Percentiles rank a stretch among this genome's conserved stretches.
These are phyloP conservation scores for Geotrupes spiniger DNA, from an alignment of 2,888 invertebrate species.

Conservation along the genomic window DNA sequence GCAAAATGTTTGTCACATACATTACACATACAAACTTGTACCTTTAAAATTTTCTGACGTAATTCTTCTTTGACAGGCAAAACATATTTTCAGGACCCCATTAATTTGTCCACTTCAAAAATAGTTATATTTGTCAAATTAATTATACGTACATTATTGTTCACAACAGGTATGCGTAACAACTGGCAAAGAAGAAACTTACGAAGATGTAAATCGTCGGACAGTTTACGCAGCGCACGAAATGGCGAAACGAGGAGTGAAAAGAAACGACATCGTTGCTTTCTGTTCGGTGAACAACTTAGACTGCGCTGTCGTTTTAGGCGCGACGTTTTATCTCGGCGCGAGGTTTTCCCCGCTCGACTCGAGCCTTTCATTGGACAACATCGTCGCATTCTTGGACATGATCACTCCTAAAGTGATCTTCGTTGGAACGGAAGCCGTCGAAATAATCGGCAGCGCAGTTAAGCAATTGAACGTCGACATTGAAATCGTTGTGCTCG, in stretches of 20 bases:
- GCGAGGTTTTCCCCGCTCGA: slow-evolving; percentile 38
- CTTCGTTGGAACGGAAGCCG: slow-evolving; percentile 35
- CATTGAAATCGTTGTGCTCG: slow-evolving; percentile 21
- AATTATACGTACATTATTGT: too few relatives aligned
- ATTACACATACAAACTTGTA: too few relatives aligned
- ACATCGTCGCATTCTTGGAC: slow-evolving; percentile 34
- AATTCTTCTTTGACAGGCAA: too few relatives aligned
- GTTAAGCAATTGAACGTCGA: slow-evolving; percentile 19
- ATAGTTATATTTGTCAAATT: too few relatives aligned
- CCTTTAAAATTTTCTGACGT: too few relatives aligned
- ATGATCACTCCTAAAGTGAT: slow-evolving; percentile 38
- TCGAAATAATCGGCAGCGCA: slow-evolving; percentile 33
- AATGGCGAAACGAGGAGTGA: slow-evolving; percentile 13
- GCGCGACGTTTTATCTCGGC: slow-evolving; percentile 52
- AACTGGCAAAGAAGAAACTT: slow-evolving; percentile 12
- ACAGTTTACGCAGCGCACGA: slow-evolving; percentile 10
- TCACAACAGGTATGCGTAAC: slow-evolving; percentile 6
- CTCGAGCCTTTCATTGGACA: slow-evolving; percentile 32
- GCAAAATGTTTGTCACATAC: too few relatives aligned
- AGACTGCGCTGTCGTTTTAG: slow-evolving; percentile 50
- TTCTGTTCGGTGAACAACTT: slow-evolving; percentile 52
- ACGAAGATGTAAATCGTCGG: slow-evolving; percentile 8
- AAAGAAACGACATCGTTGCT: slow-evolving; percentile 48
- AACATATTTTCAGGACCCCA: too few relatives aligned
- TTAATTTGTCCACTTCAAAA: too few relatives aligned